These are phyloP conservation scores for Laspeyria flexula DNA, from an alignment of 2,888 invertebrate genomes.

Conservation along the genomic window DNA sequence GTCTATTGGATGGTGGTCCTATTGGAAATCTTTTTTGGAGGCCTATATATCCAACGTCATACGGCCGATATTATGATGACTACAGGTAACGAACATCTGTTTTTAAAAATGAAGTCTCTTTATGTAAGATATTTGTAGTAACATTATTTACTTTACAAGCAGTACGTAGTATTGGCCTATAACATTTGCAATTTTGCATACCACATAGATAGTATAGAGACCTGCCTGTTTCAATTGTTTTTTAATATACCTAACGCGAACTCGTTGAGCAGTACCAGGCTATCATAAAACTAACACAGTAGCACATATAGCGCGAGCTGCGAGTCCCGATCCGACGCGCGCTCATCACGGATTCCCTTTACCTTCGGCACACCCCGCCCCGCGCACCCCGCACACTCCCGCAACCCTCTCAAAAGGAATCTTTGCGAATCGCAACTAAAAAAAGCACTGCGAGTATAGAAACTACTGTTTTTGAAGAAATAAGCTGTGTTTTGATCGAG, in stretches of 20 bases:
- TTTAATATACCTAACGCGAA: not conserved
- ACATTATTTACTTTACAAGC: too few relatives aligned
- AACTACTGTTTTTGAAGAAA: not conserved
- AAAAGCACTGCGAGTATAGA: conserved; percentile 11
- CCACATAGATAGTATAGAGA: too few relatives aligned
- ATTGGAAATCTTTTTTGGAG: too few relatives aligned
- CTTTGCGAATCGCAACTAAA: conserved; percentile 47
- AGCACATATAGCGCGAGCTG: conserved; percentile 23
- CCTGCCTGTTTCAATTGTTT: too few relatives aligned
- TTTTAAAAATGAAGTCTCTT: too few relatives aligned
- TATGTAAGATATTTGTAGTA: too few relatives aligned
- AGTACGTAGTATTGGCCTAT: too few relatives aligned
- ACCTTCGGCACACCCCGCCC: conserved; percentile 31
- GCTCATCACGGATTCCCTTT: conserved; percentile 73
- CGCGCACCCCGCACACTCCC: conserved; percentile 16
- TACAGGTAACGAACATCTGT: too few relatives aligned
- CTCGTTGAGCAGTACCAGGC: conserved; percentile 35
- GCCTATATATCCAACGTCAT: too few relatives aligned
- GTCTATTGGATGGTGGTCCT: too few relatives aligned
- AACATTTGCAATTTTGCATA: too few relatives aligned
- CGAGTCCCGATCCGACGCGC: conserved; percentile 40
- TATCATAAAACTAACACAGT: conserved; percentile 37
- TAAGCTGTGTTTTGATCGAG: conserved; percentile 4
- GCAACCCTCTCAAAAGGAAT: conserved; percentile 46
- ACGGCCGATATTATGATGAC: too few relatives aligned